Evolutionary conservation across 2,113 vertebrate genomes (phyloP), one percentile per base, ranked within the genome.

Genomic region (Stegastes partitus): DNA sequence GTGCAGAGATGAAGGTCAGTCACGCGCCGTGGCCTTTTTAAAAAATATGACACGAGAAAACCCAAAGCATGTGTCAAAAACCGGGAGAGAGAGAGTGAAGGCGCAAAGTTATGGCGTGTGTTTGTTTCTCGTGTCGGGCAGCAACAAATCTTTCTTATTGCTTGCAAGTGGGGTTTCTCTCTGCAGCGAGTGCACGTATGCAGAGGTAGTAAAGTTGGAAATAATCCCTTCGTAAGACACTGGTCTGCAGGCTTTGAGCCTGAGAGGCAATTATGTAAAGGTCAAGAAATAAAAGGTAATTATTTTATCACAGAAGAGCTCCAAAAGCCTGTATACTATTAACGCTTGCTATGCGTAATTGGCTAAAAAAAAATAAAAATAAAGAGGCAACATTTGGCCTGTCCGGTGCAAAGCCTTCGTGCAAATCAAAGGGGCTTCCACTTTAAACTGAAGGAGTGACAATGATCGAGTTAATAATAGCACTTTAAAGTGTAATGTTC

Each of bases 81-180:
- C 31, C 59, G 51, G 53, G 71, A 76, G 68, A 68, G 71, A 51
- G 45, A 34, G 31, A 34, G 11, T 3, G 66, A 16, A 73, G 66
- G 82, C 72, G 83, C 74, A 83, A 77, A 83, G 59, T 69, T 79
- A 79, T 69, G 83, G 71, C 64, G 57, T 56, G 82, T 74, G 83
- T 81, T 90, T 81, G 79, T 89, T 87, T 85, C 80, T 85, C 51
- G 26, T 74, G 83, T 88, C 89, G 87, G 85, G 84, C 87, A 83
- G 89, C 89, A 91, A 82, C 88, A 90, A 89, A 87, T 89, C 85
- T 89, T 64, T 75, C 67, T 89, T 77, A 91, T 65, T 68, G 76
- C 76, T 58, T 71, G 57, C 34, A 67, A 71, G 73, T 77, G 79
- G 44, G 22, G 22, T 72, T 70, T 83, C 45, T 73, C 19, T 58